A percentile compares a stretch with the other conserved stretches of the same genome.
phyloP scores from a whole-genome alignment of 2,113 vertebrate genomes.

The Amazona vittata region DNA sequence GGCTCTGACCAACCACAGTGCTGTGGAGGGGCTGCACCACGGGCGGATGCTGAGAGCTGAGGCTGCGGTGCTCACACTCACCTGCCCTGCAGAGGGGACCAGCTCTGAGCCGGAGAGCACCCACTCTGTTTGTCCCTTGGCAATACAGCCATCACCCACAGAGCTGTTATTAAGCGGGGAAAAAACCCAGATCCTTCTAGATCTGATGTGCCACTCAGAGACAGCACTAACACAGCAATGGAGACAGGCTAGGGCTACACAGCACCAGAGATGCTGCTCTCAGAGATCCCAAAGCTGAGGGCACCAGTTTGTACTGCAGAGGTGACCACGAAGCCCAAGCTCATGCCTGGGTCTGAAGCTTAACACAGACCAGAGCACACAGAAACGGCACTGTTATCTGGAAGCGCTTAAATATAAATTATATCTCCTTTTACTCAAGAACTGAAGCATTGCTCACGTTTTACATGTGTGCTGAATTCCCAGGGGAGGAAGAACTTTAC shows the following conservation, averaged over 20 bases:
- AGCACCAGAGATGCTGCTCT: neutral
- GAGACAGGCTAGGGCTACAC: neutral
- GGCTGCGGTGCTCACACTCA: fast-evolving
- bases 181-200: neutral
- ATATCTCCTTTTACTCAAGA: neutral
- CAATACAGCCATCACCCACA: fast-evolving
- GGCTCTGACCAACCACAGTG: neutral
- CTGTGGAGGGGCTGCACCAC: neutral
- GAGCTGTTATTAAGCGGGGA: neutral
- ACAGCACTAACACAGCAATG: fast-evolving
- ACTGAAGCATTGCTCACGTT: neutral
- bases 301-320: fast-evolving
- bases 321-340: neutral
- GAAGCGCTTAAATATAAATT: neutral
- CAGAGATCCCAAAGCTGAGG: neutral
- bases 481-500: neutral
- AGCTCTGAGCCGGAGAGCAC: fast-evolving
- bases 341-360: neutral
- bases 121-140: fast-evolving
- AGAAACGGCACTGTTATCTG: neutral
- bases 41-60: neutral
- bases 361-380: neutral
- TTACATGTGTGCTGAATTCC: fast-evolving
- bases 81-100: neutral
- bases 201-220: neutral